These are phyloP conservation scores for Clarias laeviceps DNA, from an alignment of 2,797 vertebrate genomes.

Conservation along the genomic window DNA sequence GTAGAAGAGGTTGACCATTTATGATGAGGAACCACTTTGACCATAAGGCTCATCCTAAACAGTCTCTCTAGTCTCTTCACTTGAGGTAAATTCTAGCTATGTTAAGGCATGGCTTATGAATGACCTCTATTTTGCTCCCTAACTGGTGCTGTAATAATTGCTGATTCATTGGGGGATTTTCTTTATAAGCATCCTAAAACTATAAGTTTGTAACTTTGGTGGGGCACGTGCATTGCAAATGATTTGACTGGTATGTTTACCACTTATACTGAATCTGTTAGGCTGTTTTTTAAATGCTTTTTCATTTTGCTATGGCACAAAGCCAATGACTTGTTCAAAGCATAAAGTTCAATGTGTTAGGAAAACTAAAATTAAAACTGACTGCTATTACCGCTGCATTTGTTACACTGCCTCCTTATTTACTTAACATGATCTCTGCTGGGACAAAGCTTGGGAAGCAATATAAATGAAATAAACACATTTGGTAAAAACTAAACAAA, in stretches of 20 bases:
- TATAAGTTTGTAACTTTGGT: neutral
- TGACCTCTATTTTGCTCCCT: neutral
- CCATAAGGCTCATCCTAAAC: neutral
- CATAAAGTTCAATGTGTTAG: neutral
- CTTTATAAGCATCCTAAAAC: neutral
- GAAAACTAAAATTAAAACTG: neutral
- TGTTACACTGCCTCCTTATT: neutral
- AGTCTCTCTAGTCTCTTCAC: neutral
- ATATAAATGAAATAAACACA: neutral
- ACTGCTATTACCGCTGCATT: neutral
- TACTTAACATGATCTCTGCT: neutral
- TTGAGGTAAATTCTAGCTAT: neutral
- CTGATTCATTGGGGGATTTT: neutral
- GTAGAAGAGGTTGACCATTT: neutral
- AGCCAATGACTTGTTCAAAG: neutral
- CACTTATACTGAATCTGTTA: neutral
- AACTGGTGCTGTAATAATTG: neutral
- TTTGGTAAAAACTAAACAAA: neutral
- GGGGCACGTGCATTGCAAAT: neutral
- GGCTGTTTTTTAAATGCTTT: neutral
- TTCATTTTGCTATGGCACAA: neutral
- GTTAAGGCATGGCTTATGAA: no score
- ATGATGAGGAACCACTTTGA: neutral
- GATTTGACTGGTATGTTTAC: slow-evolving; percentile 8
- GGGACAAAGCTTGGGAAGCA: neutral